A percentile compares a stretch with the other conserved stretches of the same genome.
phyloP scores from a whole-genome alignment of 2,888 invertebrate species.

The Drosophila picticornis region DNA sequence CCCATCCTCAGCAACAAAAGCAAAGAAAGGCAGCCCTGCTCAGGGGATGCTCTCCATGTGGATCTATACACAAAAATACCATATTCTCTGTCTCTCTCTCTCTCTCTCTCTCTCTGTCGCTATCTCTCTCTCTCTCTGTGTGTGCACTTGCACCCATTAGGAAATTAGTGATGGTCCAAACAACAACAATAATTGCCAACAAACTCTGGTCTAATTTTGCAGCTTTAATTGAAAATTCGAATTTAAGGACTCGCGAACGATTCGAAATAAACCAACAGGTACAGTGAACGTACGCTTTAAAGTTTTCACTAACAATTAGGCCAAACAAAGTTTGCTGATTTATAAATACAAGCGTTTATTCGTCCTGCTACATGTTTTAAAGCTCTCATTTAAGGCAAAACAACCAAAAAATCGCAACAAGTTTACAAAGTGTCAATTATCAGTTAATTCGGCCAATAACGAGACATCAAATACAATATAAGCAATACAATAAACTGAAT shows the following conservation, averaged over 20 bases:
- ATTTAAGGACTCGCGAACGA: not conserved
- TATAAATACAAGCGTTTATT: conserved; percentile 16
- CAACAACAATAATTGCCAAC: conserved; percentile 43
- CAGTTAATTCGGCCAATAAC: not conserved
- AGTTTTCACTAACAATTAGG: not conserved
- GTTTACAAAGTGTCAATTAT: not conserved
- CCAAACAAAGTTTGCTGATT: not conserved
- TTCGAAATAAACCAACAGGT: not conserved
- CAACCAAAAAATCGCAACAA: not conserved
- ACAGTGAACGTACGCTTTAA: conserved; percentile 13
- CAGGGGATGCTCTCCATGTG: conserved; percentile 36
- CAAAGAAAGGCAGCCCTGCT: not conserved
- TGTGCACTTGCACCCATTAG: conserved; percentile 37
- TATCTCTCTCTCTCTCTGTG: not conserved
- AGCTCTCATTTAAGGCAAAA: no score
- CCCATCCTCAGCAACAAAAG: not conserved
- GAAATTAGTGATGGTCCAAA: conserved; percentile 49
- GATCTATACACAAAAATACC: conserved; percentile 26
- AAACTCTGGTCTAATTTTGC: conserved; percentile 2
- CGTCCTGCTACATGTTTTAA: not conserved
- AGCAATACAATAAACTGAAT: not conserved
- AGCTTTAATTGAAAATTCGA: not conserved
- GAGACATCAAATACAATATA: not conserved
- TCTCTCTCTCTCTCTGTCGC: not conserved
- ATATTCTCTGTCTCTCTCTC: not conserved